Base-by-base conservation (phyloP, 2,888 invertebrate species). In the Ariolimax columbianus region DNA sequence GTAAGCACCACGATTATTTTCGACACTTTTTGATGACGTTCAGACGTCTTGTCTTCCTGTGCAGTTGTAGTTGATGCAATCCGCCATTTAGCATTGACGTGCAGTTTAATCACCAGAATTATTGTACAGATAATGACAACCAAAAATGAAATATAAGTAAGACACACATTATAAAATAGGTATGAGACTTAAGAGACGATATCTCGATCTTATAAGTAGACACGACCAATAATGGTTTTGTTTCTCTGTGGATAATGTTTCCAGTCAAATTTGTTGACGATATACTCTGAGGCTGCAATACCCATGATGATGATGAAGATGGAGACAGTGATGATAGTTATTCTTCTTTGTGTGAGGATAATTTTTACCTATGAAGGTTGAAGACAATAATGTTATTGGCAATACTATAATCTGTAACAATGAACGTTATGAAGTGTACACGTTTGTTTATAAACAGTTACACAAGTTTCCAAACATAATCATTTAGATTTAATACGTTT, bases 1-100 rank as follows among this genome's bases (percentile, higher is more conserved):
- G 72, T 40, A 7, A 72, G 38, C 40, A 72, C 40, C 17, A 72
- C 38, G 3, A 72, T 40, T 40, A 72, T 72, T 72, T 72, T 72
- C 23, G 23, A 19, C 0, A 40, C 72, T 72, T 40, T 38, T 40
- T 40, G 4, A 72, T 72, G 38, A 14, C 36, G 36, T 14, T n/a
- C 38, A 19, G 72, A 19, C 19, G 40, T 26, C 23, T 9, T 40
- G 2, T 14, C 55, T 3, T 11, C 1, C 19, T 26, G 30, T 38
- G 36, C 17, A 1, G 40, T n/a, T n/a, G n/a, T n/a, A n/a, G n/a
- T 26, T 11, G 72, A 72, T 40, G 19, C 11, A 19, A 7, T 38
- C 4, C 72, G 38, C 72, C 72, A 72, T 72, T 72, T 26, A 1
- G 9, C n/a, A 4, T 40, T 72, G 23, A 14, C 23, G 0, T 72